These are phyloP conservation scores for Himalopsyche tibetana DNA, from an alignment of 2,888 invertebrate species.

Conservation along the genomic window DNA sequence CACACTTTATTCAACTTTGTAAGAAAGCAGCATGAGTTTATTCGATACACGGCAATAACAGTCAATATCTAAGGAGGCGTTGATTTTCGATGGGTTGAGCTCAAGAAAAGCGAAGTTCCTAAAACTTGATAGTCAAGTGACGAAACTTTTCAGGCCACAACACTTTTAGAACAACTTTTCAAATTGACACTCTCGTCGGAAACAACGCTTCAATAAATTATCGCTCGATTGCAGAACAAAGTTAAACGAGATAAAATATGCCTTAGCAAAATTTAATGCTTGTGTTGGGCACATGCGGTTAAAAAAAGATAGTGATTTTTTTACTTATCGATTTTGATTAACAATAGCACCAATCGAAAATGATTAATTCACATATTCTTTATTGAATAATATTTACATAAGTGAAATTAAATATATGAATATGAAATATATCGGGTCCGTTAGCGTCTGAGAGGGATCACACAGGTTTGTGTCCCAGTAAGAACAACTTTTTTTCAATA, in stretches of 20 bases:
- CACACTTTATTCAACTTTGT: too few species aligned
- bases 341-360: too few species aligned
- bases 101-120: background rate
- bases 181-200: constrained; percentile 12
- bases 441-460: too few species aligned
- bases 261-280: background rate
- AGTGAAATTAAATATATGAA: too few species aligned
- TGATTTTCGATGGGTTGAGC: background rate
- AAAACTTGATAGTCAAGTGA: constrained; percentile 3
- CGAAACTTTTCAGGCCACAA: constrained; percentile 27
- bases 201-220: constrained; percentile 34
- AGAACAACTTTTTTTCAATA: too few species aligned
- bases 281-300: background rate
- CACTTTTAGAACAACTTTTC: constrained; percentile 31
- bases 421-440: too few species aligned
- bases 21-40: too few species aligned
- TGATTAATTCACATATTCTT: too few species aligned
- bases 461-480: too few species aligned
- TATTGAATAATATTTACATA: too few species aligned
- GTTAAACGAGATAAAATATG: constrained; percentile 3
- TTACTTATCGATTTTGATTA: too few species aligned
- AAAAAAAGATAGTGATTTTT: background rate
- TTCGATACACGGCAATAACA: background rate
- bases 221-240: background rate
- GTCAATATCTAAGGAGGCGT: background rate